Evolutionary conservation across 2,113 vertebrate genomes (phyloP), one percentile per base, ranked within the genome.

Genomic region (Lonchura striata): DNA sequence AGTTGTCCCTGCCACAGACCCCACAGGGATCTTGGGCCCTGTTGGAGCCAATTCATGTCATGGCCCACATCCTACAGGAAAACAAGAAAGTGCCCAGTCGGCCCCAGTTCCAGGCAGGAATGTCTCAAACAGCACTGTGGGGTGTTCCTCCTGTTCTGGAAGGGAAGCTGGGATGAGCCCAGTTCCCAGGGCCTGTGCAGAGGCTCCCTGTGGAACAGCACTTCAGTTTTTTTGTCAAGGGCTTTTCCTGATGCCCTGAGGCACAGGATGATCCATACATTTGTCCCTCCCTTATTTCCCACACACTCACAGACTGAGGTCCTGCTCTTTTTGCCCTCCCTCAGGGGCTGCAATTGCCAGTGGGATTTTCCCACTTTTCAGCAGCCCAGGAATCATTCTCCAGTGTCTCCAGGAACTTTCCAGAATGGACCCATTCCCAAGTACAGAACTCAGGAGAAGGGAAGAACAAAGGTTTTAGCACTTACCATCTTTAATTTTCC

Each of bases 11-110:
- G 4, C 98, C 98, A 13, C 99, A 99, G 28, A 99, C 98, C 0
- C 99, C 99, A 35, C 99, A 99, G 72, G 98, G 99, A 96, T 99
- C 99, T 77, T 99, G 99, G 2, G 97, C 96, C 96, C 99, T 99
- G 79, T 64, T 98, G 6, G 99, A 99, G 65, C 99, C 99, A 8
- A 99, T 99, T 88, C 99, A 98, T 98, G 97, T 99, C 98, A 56
- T 98, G 99, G 89, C 99, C 99, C 63, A 98, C 98, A 98, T 98
- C 99, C 99, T 99, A 97, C 31, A 95, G 54, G 86, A 47, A 68
- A 57, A 39, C 0, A 1, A 28, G 2, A 6, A 47, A 68, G 42
- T 31, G 50, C 41, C 33, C 41, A 20, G 50, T 3, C 0, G 2
- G 50, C 33, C 50, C 21, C 39, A 37, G 0, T 9, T 80, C 50